A percentile compares a stretch with the other conserved stretches of the same genome.
phyloP scores from a whole-genome alignment of 2,113 vertebrate genomes.

The Cromileptes altivelis region DNA sequence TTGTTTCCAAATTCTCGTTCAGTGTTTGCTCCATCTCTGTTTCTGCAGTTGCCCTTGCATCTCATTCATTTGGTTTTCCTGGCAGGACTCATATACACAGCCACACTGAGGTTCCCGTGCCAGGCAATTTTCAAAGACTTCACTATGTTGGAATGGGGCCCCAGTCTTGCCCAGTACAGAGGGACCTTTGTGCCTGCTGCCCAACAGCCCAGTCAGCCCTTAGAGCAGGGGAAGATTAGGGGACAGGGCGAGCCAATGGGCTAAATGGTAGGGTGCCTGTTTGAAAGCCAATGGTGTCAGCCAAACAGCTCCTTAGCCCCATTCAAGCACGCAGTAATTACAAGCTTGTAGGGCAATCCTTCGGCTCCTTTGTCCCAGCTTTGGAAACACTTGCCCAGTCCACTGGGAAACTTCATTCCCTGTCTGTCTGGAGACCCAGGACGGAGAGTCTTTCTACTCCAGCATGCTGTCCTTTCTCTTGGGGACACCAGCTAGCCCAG shows the following conservation, averaged over 20 bases:
- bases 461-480: constrained; percentile 58
- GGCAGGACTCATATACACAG: constrained; percentile 60
- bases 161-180: constrained; percentile 77
- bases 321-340: constrained; percentile 81
- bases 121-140: constrained; percentile 82
- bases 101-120: constrained; percentile 60
- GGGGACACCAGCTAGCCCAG: constrained; percentile 35
- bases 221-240: constrained; percentile 66
- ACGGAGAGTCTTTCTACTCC: constrained; percentile 46
- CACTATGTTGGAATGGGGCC: constrained; percentile 79
- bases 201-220: constrained; percentile 67
- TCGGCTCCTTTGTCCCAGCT: constrained; percentile 69
- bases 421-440: constrained; percentile 51
- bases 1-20: constrained; percentile 38
- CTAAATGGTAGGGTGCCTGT: constrained; percentile 75
- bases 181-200: constrained; percentile 79
- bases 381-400: constrained; percentile 76
- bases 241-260: constrained; percentile 64
- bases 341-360: constrained; percentile 79
- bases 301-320: constrained; percentile 73
- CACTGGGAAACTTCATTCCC: constrained; percentile 64
- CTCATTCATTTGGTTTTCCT: constrained; percentile 75
- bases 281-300: constrained; percentile 74
- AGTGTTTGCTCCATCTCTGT: constrained; percentile 26
- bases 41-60: constrained; percentile 45